These are phyloP conservation scores for Halcyon chelicuti DNA, from an alignment of 2,797 vertebrate species.

Conservation along the genomic window DNA sequence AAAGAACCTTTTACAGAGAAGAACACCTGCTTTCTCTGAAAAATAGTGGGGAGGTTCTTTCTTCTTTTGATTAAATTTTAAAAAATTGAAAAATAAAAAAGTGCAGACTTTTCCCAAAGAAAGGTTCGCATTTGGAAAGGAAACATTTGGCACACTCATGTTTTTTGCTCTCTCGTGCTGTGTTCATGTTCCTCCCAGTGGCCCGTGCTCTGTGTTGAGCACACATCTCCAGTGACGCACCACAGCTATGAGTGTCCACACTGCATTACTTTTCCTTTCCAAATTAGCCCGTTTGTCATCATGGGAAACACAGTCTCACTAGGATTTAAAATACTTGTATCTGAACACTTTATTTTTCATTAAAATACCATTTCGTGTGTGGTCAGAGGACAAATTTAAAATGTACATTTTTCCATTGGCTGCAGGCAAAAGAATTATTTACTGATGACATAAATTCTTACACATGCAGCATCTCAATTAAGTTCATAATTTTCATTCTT, in stretches of 20 bases:
- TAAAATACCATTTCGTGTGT: background rate
- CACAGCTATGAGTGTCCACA: background rate
- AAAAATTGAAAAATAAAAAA: no score
- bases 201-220: background rate
- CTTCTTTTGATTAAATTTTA: background rate
- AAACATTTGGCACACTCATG: background rate
- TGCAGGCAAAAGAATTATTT: conserved; percentile 1
- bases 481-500: background rate
- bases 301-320: background rate
- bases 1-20: background rate
- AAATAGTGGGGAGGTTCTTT: background rate
- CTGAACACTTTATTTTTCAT: conserved; percentile 41
- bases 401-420: background rate
- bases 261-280: background rate
- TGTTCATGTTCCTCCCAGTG: background rate
- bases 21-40: background rate
- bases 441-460: background rate
- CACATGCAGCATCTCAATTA: background rate
- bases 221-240: background rate
- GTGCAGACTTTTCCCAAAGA: background rate
- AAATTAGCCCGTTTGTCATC: background rate
- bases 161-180: background rate
- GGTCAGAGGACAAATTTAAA: background rate
- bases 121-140: background rate
- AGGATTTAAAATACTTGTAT: background rate